Evolutionary conservation across 1,140 invertebrate genomes (phyloP).

Genomic region (Ctenoplectra terminalis): DNA sequence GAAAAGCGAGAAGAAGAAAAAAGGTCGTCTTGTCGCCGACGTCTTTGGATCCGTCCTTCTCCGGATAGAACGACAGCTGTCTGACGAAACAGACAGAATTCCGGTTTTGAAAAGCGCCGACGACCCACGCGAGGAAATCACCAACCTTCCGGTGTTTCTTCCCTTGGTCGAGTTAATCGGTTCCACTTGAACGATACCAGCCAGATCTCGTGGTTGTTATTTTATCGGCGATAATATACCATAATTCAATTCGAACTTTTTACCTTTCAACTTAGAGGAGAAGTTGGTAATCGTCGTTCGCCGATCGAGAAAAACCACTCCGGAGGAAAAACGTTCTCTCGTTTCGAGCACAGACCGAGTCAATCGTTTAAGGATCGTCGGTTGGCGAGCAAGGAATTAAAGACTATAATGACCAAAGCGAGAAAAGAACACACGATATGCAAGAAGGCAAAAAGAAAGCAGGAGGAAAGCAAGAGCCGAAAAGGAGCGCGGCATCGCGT

Average conservation of each 20-base stretch:
- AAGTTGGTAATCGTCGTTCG: conserved; percentile 8
- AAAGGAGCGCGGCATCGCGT: conserved; percentile 65
- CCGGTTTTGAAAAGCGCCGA: conserved; percentile 44
- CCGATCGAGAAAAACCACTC: conserved; percentile 9
- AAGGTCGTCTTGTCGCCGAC: conserved; percentile 23
- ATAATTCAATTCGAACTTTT: neutral
- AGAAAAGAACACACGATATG: neutral
- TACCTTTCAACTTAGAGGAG: neutral
- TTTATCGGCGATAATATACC: neutral
- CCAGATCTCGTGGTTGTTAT: neutral
- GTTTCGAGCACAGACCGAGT: neutral
- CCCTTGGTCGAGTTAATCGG: conserved; percentile 7
- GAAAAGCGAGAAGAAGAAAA: neutral
- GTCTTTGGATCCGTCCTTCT: conserved; percentile 35
- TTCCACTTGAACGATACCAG: conserved; percentile 5
- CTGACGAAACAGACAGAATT: conserved; percentile 47
- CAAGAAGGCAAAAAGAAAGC: neutral
- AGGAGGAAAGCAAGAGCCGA: conserved; percentile 21
- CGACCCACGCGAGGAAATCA: conserved; percentile 33
- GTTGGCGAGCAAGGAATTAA: conserved; percentile 54
- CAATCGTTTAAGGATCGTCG: conserved; percentile 36
- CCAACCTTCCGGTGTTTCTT: neutral
- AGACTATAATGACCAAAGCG: conserved; percentile 59
- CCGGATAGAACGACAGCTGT: conserved; percentile 60
- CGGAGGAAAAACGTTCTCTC: conserved; percentile 2